Evolutionary conservation across 1,140 invertebrate genomes (phyloP).

Genomic region (Lycorma delicatula): DNA sequence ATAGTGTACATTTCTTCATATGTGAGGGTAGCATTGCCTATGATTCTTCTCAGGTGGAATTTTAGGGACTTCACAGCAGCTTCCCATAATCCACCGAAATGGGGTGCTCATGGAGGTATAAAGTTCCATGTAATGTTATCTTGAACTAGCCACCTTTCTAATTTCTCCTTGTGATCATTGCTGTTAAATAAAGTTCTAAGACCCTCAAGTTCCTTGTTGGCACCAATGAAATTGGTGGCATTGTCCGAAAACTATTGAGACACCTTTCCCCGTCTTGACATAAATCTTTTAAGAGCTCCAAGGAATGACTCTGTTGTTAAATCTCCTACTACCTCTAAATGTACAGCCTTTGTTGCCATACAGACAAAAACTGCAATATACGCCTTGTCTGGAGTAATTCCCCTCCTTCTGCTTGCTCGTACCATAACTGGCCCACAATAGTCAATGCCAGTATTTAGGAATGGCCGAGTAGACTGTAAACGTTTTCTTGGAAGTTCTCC

Average conservation of each 20-base stretch:
- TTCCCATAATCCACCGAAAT: slow-evolving; percentile 31
- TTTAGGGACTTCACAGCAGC: too few species aligned
- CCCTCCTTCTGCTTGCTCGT: slow-evolving; percentile 19
- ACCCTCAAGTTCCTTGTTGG: slow-evolving; percentile 19
- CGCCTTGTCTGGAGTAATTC: slow-evolving; percentile 25
- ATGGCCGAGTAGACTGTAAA: slow-evolving; percentile 1
- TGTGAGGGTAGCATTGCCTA: too few species aligned
- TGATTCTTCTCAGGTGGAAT: too few species aligned
- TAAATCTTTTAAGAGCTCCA: slow-evolving; percentile 28
- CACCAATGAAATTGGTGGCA: slow-evolving; percentile 31
- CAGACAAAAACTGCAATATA: slow-evolving; percentile 36
- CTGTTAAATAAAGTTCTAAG: not conserved
- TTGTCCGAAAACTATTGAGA: slow-evolving; percentile 31
- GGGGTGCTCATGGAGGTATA: slow-evolving; percentile 26
- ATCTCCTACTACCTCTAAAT: slow-evolving; percentile 34
- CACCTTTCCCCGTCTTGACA: slow-evolving; percentile 25
- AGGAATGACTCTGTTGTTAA: slow-evolving; percentile 31
- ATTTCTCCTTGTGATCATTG: not conserved
- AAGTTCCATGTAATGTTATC: slow-evolving; percentile 25
- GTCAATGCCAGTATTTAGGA: slow-evolving; percentile 24
- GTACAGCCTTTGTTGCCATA: slow-evolving; percentile 32
- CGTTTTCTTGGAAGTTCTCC: not conserved
- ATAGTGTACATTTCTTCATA: too few species aligned
- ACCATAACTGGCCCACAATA: slow-evolving; percentile 32
- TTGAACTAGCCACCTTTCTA: not conserved